Evolutionary conservation across 1,140 invertebrate genomes (phyloP).

Genomic region (Chrysomallon squamiferum): DNA sequence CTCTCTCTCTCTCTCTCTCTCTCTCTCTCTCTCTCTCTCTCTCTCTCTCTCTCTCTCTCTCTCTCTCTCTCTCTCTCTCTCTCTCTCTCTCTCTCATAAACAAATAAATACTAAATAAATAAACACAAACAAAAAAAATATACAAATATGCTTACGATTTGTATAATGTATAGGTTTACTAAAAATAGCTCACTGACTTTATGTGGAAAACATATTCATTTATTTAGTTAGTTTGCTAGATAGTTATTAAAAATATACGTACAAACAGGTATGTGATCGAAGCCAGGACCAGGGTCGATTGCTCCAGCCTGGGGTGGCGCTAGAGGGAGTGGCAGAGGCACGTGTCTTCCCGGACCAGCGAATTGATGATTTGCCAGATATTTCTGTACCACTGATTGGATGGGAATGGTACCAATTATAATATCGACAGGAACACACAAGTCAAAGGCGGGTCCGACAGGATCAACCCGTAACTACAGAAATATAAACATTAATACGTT

Average conservation of each 20-base stretch:
- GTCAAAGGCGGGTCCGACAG: conserved; percentile 51
- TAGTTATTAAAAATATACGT: neutral
- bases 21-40: neutral
- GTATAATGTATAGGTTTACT: no score
- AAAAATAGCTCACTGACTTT: no score
- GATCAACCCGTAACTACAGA: conserved; percentile 46
- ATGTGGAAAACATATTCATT: no score
- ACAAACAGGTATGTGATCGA: neutral
- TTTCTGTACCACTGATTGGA: conserved; percentile 28
- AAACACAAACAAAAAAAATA: neutral
- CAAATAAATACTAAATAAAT: neutral
- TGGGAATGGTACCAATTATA: conserved; percentile 47
- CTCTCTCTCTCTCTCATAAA: neutral
- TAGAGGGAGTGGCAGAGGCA: neutral
- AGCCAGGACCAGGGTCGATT: no score
- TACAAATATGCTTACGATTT: neutral
- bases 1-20: neutral
- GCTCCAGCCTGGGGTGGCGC: neutral
- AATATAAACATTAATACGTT: neutral
- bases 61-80: neutral
- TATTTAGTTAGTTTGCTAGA: no score
- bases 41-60: neutral
- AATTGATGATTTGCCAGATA: conserved; percentile 18
- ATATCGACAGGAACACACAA: conserved; percentile 48
- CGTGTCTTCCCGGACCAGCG: conserved; percentile 2